Conservation (phyloP, 2,113 vertebrate genomes). For the Grantiella picta region DNA sequence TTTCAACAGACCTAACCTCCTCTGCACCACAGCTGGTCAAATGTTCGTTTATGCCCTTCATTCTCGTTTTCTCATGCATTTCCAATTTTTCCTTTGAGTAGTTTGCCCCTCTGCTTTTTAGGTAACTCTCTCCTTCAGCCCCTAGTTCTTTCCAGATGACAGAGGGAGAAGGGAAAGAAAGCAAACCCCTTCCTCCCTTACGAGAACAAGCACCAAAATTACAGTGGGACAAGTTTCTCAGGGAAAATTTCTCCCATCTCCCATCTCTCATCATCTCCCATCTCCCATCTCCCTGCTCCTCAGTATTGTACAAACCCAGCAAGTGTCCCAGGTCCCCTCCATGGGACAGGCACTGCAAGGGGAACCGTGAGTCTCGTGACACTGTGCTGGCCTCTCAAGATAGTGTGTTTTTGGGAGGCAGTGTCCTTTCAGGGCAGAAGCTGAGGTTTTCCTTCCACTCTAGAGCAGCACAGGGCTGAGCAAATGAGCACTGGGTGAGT, state of each 20-base stretch:
- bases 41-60: background rate
- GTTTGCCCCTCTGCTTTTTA: background rate
- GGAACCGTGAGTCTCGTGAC: background rate
- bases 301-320: background rate
- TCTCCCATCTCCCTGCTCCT: background rate
- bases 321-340: background rate
- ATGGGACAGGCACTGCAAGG: fast-evolving
- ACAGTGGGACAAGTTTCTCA: background rate
- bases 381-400: background rate
- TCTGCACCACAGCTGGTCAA: background rate
- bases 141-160: background rate
- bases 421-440: constrained; percentile 13
- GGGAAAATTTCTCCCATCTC: background rate
- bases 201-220: background rate
- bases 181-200: background rate
- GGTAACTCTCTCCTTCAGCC: background rate
- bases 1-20: background rate
- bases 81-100: background rate
- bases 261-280: background rate
- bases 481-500: background rate
- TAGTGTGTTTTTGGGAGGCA: background rate
- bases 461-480: background rate
- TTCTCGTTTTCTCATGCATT: background rate
- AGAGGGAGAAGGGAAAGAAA: background rate
- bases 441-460: constrained; percentile 13